These are phyloP conservation scores for Malurus splendens DNA, from an alignment of 2,797 vertebrate genomes.

Conservation along the genomic window DNA sequence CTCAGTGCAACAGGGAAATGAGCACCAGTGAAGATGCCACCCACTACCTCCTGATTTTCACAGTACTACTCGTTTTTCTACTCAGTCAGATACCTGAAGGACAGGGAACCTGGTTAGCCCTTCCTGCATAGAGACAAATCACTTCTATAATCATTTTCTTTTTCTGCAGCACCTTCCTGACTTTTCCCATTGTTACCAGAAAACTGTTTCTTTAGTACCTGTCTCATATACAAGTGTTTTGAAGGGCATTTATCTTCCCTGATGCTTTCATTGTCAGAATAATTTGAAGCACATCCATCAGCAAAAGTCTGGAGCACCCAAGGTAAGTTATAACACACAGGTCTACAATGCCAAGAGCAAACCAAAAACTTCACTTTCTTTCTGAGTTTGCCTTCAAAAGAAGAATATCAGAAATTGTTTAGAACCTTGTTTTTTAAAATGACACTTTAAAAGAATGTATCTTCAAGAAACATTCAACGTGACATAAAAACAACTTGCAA, in stretches of 20 bases:
- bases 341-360: neutral
- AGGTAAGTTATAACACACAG: neutral
- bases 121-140: neutral
- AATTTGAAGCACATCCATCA: neutral
- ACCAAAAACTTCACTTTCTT: neutral
- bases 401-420: neutral
- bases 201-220: neutral
- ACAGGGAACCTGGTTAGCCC: neutral
- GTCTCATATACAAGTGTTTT: neutral
- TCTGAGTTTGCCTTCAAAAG: neutral
- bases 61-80: neutral
- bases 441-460: neutral
- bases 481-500: neutral
- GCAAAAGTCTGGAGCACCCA: neutral
- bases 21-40: neutral
- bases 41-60: neutral
- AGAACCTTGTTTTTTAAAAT: neutral
- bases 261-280: neutral
- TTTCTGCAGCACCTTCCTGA: neutral
- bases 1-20: neutral
- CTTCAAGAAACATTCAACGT: neutral
- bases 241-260: fast-evolving
- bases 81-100: neutral
- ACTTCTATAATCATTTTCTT: neutral
- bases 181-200: neutral